A percentile compares a stretch with the other conserved stretches of the same genome.
Conservation (phyloP, 2,113 vertebrate species). For the Piliocolobus tephrosceles region DNA sequence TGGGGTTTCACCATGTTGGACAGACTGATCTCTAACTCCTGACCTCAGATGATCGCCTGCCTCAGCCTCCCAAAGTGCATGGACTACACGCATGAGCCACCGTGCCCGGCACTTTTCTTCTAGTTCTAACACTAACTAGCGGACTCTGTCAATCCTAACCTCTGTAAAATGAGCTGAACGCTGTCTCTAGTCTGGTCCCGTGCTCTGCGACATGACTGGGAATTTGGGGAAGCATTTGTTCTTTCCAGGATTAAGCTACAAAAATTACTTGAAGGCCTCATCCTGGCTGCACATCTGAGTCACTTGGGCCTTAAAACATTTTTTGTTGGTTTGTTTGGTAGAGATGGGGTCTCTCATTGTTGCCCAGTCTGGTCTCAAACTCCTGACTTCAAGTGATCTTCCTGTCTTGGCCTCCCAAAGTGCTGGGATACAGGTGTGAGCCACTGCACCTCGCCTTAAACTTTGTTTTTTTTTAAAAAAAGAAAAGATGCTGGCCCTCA, state of each 20-base stretch:
- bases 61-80: too few relatives aligned
- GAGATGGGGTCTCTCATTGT: too few relatives aligned
- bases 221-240: background rate
- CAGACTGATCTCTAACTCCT: too few relatives aligned
- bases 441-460: background rate
- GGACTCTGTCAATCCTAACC: background rate
- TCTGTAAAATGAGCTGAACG: background rate
- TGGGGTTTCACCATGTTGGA: too few relatives aligned
- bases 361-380: too few relatives aligned
- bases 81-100: too few relatives aligned
- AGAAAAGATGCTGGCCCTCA: background rate
- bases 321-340: too few relatives aligned
- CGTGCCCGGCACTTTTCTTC: background rate
- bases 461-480: background rate
- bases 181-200: background rate
- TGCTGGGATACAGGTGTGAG: too few relatives aligned
- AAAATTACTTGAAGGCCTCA: background rate
- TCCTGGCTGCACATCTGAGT: background rate
- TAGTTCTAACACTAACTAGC: slow-evolving; percentile 25
- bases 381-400: too few relatives aligned
- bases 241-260: background rate
- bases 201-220: background rate
- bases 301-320: background rate
- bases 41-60: too few relatives aligned
- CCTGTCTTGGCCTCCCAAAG: too few relatives aligned